Base-by-base conservation (phyloP, 2,797 vertebrate species). In the Ptychobarbus kaznakovi region DNA sequence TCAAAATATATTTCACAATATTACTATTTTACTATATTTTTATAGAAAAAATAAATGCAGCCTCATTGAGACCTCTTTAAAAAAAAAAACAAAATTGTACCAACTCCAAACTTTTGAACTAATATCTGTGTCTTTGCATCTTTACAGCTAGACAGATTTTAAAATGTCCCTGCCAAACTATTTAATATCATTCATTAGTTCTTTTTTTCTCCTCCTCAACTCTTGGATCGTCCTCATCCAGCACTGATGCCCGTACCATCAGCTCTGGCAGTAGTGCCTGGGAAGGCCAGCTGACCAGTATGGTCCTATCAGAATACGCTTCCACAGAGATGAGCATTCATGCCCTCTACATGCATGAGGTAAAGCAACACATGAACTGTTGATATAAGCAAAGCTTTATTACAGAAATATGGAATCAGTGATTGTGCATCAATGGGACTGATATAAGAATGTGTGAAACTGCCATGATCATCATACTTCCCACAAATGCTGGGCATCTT, bases 251-350 rank as follows among this genome's bases (percentile, higher is more conserved):
- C 3, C 95, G 95, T 85, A 98, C 97, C 0, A 95, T 97, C 91
- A 99, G 98, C 91, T 98, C 97, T 0, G 97, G 97, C 72, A 99
- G 98, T 94, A 99, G 98, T 1, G 96, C 96, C 25, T 99, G 98
- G 98, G 98, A 99, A 92, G 97, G 97, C 85, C 97, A 99, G 76
- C 94, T 98, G 66, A 97, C 97, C 90, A 99, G 98, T 93, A 92
- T 98, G 93, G 95, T 98, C 87, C 94, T 99, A 75, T 99, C 98
- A 0, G 98, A 99, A 89, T 99, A 98, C 0, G 98, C 98, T 11
- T 99, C 98, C 66, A 99, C 97, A 0, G 98, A 99, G 92, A 99
- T 99, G 98, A 99, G 98, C 93, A 96, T 99, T 86, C 98, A 99
- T 0, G 98, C 98, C 12, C 94, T 99, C 89, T 99, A 98, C 91